Base-by-base conservation (phyloP, 2,113 vertebrate genomes). In the Rissa tridactyla region DNA sequence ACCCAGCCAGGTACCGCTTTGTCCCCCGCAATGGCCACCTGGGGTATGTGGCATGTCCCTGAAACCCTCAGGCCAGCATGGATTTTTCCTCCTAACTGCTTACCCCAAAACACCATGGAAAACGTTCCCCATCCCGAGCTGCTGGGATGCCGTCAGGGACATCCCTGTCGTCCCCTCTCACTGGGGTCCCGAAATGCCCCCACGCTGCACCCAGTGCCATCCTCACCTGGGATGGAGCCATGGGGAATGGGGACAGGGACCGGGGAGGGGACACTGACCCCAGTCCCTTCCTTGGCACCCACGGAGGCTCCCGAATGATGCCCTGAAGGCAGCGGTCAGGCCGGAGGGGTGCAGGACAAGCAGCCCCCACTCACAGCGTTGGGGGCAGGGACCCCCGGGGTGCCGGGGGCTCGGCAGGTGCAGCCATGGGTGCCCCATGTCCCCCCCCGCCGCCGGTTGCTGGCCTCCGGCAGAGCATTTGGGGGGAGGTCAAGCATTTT, bases 361-460 rank as follows among this genome's bases (percentile, higher is more conserved):
- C 32, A 52, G 32, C 15, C 42, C 34, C 65, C 20, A 6, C 18
- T 13, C 5, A 4, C 8, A 26, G 20, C 7, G 6, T 29, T 62
- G 44, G 38, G 57, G 40, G 19, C 75, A 69, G 51, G 14, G 22
- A 38, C 6, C 6, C 42, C 10, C 0, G 0, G 1, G 0, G 13
- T 61, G 20, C 55, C 38, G 22, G 30, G 32, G 75, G 22, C 49
- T 92, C 15, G 3, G 82, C 96, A 97, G 94, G 96, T 96, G 94
- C 77, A 94, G 69, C 51, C 6, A 6, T 5, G 13, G 88, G 54
- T 90, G 30, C 77, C 79, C 44, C 82, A 52, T 5, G 1, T 57
- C 1, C 51, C 1, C 51, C 11, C 34, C 9, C 5, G 8, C 38
- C 14, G 40, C 42, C 42, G 1, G 44, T 57, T 77, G 66, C 66